Evolutionary conservation across 2,888 invertebrate genomes (phyloP), one percentile per base, ranked within the genome.

Genomic region (Escarpia spicata): DNA sequence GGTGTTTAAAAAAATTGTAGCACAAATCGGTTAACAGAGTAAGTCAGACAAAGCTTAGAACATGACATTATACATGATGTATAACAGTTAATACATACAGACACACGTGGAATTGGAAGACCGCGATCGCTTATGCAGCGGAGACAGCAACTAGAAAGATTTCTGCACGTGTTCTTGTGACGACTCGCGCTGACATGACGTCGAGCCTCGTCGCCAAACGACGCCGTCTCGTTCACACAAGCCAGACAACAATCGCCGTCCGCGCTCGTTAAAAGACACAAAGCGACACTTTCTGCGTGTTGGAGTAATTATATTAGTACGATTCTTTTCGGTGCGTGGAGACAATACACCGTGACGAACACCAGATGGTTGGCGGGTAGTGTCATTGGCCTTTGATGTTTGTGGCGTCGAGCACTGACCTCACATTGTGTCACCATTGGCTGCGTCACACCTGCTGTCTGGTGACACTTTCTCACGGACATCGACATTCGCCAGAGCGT

Each of bases 241-340:
- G 6, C 75, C 75, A 26, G 52, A 12, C 52, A 52, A 52, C 52
- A 52, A 4, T 52, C 3, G 75, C 19, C 75, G 3, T 19, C 6
- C 75, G 75, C 19, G 75, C n/a, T 75, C 26, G 75, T n/a, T 26
- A 26, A 26, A 75, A 26, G 75, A 75, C 75, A 75, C 75, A 75
- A 75, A 75, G 26, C 75, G 75, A 75, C 75, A 75, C n/a, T 75
- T 75, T 75, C 19, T 75, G n/a, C 75, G 75, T 75, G 75, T 75
- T 75, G n/a, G 6, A 75, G 75, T 75, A 75, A 75, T 26, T 75
- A 15, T 4, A 75, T 75, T 75, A 75, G 15, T 75, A 75, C 75
- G 26, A 75, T 75, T 75, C 75, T n/a, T 75, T 19, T 19, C 75
- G 75, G 75, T 4, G 75, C n/a, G 26, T 75, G n/a, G 75, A 26